These are phyloP conservation scores for Cheirogaleus medius DNA, from an alignment of 2,113 vertebrate species.

Conservation along the genomic window DNA sequence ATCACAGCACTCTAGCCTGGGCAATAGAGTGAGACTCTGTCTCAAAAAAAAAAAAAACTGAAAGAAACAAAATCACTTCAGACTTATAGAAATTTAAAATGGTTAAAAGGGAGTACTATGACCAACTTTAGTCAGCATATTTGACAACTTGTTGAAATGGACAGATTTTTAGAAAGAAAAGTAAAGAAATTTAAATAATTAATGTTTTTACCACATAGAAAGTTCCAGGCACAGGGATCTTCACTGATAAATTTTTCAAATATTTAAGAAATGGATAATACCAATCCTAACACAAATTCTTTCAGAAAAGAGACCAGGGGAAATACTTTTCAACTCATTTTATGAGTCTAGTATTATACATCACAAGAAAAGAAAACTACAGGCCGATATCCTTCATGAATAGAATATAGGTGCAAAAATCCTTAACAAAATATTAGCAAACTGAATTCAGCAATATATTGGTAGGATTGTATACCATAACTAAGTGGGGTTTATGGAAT, in stretches of 20 bases:
- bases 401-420: not conserved
- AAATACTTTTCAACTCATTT: not conserved
- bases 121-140: not conserved
- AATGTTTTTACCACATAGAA: not conserved
- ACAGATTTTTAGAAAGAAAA: not conserved
- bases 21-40: no score
- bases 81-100: not conserved
- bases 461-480: not conserved
- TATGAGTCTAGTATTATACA: not conserved
- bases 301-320: not conserved
- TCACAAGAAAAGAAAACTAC: not conserved
- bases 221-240: not conserved
- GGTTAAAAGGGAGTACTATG: not conserved
- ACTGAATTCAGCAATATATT: not conserved
- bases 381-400: not conserved
- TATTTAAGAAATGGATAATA: not conserved
- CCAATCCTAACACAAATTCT: not conserved
- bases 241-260: not conserved
- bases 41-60: no score
- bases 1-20: no score
- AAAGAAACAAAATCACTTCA: not conserved
- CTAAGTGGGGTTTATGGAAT: not conserved
- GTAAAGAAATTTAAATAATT: not conserved
- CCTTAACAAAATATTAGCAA: not conserved
- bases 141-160: not conserved